Conservation (phyloP, 2,113 vertebrate species). For the Poicephalus gulielmi region DNA sequence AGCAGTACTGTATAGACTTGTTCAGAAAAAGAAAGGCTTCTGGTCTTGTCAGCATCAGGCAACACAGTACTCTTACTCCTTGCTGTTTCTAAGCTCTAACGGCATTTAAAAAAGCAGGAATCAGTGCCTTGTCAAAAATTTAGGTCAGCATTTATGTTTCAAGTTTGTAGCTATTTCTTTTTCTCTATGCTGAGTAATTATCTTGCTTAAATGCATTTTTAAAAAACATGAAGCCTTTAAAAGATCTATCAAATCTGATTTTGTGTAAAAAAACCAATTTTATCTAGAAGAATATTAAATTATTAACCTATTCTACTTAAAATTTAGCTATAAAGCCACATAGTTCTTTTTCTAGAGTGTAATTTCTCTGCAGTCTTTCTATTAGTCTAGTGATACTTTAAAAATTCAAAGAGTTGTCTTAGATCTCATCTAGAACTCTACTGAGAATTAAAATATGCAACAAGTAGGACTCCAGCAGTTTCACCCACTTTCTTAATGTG, state of each 20-base stretch:
- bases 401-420: neutral
- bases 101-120: neutral
- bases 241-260: neutral
- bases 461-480: neutral
- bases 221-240: neutral
- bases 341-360: neutral
- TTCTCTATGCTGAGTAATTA: neutral
- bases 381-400: neutral
- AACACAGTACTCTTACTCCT: neutral
- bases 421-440: neutral
- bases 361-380: neutral
- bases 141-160: neutral
- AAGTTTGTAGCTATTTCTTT: neutral
- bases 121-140: neutral
- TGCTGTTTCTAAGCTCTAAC: neutral
- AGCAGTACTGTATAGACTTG: neutral
- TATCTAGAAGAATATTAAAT: neutral
- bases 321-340: neutral
- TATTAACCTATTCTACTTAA: neutral
- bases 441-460: neutral
- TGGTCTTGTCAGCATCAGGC: neutral
- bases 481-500: neutral
- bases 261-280: neutral
- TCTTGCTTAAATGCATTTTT: neutral
- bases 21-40: neutral